These are phyloP conservation scores for Neogobius melanostomus DNA, from an alignment of 2,113 vertebrate species.

Conservation along the genomic window DNA sequence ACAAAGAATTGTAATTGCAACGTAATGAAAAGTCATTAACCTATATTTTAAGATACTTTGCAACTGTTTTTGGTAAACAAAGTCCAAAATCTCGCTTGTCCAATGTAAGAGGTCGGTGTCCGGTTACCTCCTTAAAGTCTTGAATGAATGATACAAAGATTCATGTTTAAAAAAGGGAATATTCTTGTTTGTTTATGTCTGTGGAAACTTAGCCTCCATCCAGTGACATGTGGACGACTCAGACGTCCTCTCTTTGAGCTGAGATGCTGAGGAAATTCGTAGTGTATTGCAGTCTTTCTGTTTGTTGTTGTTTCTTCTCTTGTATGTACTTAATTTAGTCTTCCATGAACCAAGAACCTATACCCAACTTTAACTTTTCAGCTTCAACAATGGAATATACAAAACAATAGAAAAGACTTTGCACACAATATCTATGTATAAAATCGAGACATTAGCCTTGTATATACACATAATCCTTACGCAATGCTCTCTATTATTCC, in stretches of 20 bases:
- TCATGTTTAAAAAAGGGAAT: slow-evolving; percentile 56
- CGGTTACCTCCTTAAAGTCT: slow-evolving; percentile 39
- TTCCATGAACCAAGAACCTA: slow-evolving; percentile 80
- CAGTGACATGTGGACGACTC: slow-evolving; percentile 32
- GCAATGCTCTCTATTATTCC: slow-evolving; percentile 67
- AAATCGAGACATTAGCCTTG: slow-evolving; percentile 66
- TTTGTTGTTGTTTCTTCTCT: slow-evolving; percentile 67
- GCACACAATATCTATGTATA: slow-evolving; percentile 75
- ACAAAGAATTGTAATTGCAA: slow-evolving; percentile 72
- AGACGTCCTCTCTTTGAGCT: slow-evolving; percentile 32
- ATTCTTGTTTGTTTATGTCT: slow-evolving; percentile 60
- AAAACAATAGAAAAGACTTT: slow-evolving; percentile 70
- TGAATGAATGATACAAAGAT: slow-evolving; percentile 50
- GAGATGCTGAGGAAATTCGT: slow-evolving; percentile 51
- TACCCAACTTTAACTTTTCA: slow-evolving; percentile 72
- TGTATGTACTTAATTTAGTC: slow-evolving; percentile 76
- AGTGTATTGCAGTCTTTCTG: slow-evolving; percentile 62
- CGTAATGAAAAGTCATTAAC: slow-evolving; percentile 69
- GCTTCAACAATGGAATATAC: slow-evolving; percentile 71
- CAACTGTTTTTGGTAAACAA: slow-evolving; percentile 62
- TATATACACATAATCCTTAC: slow-evolving; percentile 70
- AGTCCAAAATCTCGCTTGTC: slow-evolving; percentile 52
- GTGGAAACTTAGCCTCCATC: slow-evolving; percentile 46
- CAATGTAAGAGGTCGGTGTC: slow-evolving; percentile 52
- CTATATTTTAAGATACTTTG: slow-evolving; percentile 75